Base-by-base conservation (phyloP, 2,113 vertebrate genomes). In the Lonchura striata region DNA sequence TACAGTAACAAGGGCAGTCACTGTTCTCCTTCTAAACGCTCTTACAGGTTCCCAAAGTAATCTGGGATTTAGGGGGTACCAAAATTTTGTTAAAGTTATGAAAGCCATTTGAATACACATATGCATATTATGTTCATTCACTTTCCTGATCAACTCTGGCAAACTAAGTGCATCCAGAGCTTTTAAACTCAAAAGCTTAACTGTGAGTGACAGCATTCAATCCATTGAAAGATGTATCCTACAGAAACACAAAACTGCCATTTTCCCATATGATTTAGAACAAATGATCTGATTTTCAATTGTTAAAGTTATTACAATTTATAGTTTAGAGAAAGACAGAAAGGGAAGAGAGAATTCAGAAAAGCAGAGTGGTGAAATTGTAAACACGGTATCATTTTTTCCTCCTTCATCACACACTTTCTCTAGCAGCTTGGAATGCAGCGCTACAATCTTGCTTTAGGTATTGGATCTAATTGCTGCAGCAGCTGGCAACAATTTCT, bases 401-500 rank as follows among this genome's bases (percentile, higher is more conserved):
- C 10, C 28, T 82, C n/a, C n/a, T 52, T 81, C 39, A 25, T 19
- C 56, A 50, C 66, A 57, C 10, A 12, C 37, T 78, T 76, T 25
- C 31, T 57, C 28, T 46, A 7, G 11, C 60, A 91, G 49, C 31
- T 82, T 88, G 66, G 44, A 86, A 72, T 83, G 54, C 72, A 72
- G 60, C 5, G 11, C 57, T 56, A 23, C 10, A 61, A 46, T 49
- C 44, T 83, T 88, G 39, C 35, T 94, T 33, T 68, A 84, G 76
- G 52, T 88, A 68, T 70, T 80, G 60, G 46, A 65, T 89, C 23
- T 91, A 68, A 69, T 65, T 84, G 49, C 41, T 57, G 57, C 2
- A 79, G 20, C 60, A 93, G 65, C 88, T 90, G 69, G 77, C 61
- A 69, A 41, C n/a, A 42, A 76, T 86, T 86, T 76, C 69, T 91